phyloP scores from a whole-genome alignment of 2,797 vertebrate genomes.

The Acanthurus leucopareius region DNA sequence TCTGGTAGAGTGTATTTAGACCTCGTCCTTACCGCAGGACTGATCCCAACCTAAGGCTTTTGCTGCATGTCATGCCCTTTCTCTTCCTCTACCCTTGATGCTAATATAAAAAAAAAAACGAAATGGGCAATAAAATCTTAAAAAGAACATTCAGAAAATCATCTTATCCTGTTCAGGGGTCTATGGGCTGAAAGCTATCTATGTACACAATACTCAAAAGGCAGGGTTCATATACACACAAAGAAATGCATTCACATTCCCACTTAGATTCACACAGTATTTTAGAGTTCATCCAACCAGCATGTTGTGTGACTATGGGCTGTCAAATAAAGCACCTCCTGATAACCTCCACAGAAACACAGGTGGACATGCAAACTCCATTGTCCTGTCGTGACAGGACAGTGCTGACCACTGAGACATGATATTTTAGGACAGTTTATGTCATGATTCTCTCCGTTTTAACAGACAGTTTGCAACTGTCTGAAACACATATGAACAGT shows the following conservation, averaged over 20 bases:
- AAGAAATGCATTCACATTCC: background rate
- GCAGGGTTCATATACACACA: background rate
- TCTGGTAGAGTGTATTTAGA: background rate
- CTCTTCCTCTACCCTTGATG: background rate
- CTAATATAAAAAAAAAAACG: background rate
- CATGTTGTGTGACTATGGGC: background rate
- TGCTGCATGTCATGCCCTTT: background rate
- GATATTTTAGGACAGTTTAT: slow-evolving; percentile 6
- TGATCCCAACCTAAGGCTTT: background rate
- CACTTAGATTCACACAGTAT: background rate
- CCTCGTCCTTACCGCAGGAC: background rate
- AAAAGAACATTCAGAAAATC: too few relatives aligned
- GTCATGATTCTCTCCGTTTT: background rate
- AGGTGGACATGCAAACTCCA: background rate
- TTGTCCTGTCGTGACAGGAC: background rate
- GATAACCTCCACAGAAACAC: background rate
- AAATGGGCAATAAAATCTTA: background rate
- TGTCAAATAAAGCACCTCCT: background rate
- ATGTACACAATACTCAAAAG: background rate
- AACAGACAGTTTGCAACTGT: background rate
- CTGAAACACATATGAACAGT: background rate
- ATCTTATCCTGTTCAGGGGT: background rate
- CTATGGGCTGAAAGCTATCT: background rate
- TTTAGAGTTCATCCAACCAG: background rate
- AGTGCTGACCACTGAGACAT: slow-evolving; percentile 3